Conservation (phyloP, 2,797 vertebrate genomes). For the Sorex maritimensis region DNA sequence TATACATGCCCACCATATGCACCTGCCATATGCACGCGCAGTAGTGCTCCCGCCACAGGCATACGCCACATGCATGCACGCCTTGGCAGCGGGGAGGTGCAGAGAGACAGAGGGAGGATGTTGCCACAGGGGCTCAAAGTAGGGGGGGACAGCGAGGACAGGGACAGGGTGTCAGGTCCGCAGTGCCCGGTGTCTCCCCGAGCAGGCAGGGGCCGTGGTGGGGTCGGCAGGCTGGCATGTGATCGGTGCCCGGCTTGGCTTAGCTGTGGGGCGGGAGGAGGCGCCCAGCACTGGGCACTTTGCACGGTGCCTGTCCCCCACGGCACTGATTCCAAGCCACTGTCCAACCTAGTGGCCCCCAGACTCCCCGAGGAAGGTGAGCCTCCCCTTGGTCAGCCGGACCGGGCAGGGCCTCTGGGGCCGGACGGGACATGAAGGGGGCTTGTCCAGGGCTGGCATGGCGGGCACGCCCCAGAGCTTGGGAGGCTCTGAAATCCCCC, state of each 20-base stretch:
- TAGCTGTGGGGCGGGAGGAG: background rate
- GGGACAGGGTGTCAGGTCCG: background rate
- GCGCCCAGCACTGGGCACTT: background rate
- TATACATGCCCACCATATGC: no score
- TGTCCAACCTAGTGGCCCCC: background rate
- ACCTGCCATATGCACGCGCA: no score
- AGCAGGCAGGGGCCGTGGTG: accelerated
- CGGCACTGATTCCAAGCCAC: slow-evolving; percentile 3
- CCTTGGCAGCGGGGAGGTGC: no score
- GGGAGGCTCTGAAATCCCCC: background rate
- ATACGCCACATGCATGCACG: no score
- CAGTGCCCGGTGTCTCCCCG: background rate
- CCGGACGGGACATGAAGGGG: background rate
- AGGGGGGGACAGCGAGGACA: background rate
- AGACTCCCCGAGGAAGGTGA: background rate
- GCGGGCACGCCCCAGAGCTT: background rate
- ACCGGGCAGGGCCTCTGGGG: background rate
- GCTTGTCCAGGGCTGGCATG: no score
- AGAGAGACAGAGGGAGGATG: background rate
- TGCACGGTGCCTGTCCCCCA: background rate
- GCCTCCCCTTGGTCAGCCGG: no score
- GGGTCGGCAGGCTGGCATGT: background rate
- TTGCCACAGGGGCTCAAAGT: background rate
- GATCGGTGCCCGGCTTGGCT: background rate
- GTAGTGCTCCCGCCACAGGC: no score